Evolutionary conservation across 2,113 vertebrate species (phyloP), one percentile per base, ranked within the genome.

Genomic region (Haemorhous mexicanus): DNA sequence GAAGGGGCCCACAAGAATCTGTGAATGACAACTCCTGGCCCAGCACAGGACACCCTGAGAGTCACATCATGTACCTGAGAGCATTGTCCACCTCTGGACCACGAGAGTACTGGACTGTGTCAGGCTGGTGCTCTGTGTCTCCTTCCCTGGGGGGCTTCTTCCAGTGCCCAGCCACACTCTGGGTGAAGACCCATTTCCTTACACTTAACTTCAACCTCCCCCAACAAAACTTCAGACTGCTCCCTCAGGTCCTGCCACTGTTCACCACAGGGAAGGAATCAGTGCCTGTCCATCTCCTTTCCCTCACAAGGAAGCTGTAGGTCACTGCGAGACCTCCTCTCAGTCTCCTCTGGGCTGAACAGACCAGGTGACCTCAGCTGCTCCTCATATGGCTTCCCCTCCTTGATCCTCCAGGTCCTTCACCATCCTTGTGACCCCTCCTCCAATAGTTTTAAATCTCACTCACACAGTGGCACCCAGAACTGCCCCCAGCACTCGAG

Each of bases 301-400:
- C 5, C 7, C 12, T 64, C 76, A 27, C 1, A 2, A 58, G 35
- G 15, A 66, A 50, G 16, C 2, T 44, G 14, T 19, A 23, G 10
- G 24, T n/a, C 9, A 7, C 3, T 1, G 9, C 23, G 50, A 50
- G 12, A 7, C 4, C 22, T 50, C 10, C 14, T 22, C 32, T 26
- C 32, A 50, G 32, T 7, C 6, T 37, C 15, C 16, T 41, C 26
- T 26, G 41, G 35, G 8, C 26, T 56, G 35, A 73, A 22, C 22
- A 64, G 4, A 41, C 2, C 58, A 49, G 21, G 49, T 32, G 24
- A 11, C 35, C 58, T 64, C 58, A 80, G 58, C 7, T 1, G 1
- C 13, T 47, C 6, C 15, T n/a, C 28, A 4, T 0, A 13, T 0
- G 0, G 20, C 30, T 63, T 70, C n/a, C 30, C 13, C 11, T 43